Percentiles rank a stretch among this genome's conserved stretches.
These are phyloP conservation scores for Blera fallax DNA, from an alignment of 2,888 invertebrate species.

Conservation along the genomic window DNA sequence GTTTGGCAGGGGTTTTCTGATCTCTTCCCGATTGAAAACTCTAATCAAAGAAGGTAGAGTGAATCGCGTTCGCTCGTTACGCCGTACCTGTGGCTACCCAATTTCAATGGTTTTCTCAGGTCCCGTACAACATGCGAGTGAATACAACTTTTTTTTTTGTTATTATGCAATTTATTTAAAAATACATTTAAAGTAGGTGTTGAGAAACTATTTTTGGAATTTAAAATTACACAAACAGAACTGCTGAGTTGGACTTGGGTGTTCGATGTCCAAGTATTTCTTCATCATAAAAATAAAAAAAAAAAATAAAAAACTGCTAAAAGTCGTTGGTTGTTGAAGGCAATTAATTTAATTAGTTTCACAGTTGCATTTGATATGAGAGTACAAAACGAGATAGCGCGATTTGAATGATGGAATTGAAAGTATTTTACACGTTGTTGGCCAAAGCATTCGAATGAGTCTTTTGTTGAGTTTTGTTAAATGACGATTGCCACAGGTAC, in stretches of 20 bases:
- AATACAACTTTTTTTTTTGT: conserved; percentile 74
- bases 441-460: background rate
- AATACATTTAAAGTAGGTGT: background rate
- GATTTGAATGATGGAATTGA: conserved; percentile 22
- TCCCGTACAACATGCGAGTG: conserved; percentile 74
- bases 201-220: conserved; percentile 4
- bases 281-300: background rate
- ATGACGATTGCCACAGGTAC: background rate
- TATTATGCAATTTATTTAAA: background rate
- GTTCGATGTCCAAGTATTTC: background rate
- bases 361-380: conserved; percentile 8
- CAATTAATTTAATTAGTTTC: conserved; percentile 10
- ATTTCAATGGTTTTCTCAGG: conserved; percentile 72
- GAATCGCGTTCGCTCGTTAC: conserved; percentile 79
- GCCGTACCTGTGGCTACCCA: conserved; percentile 77
- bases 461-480: background rate
- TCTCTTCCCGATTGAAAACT: conserved; percentile 75
- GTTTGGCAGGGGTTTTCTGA: conserved; percentile 79
- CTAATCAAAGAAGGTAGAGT: conserved; percentile 81
- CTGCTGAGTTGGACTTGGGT: background rate
- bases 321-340: background rate
- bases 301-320: too few species aligned
- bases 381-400: background rate
- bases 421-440: conserved; percentile 17
- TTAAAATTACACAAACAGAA: background rate